These are phyloP conservation scores for Daboia siamensis DNA, from an alignment of 2,113 vertebrate genomes.

Conservation along the genomic window DNA sequence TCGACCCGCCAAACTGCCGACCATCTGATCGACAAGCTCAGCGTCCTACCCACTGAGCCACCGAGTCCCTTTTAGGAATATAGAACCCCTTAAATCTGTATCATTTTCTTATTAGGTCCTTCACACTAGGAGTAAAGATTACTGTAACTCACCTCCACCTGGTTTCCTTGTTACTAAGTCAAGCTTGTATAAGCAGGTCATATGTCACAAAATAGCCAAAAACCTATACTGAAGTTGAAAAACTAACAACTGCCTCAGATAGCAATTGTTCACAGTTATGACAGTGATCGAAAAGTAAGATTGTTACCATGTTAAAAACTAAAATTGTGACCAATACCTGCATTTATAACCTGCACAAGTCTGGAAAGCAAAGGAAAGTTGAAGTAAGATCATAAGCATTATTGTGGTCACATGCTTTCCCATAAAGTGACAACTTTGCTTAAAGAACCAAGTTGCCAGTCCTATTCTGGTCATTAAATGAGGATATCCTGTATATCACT, in stretches of 20 bases:
- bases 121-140: neutral
- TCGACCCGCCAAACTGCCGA: too few species aligned
- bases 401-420: neutral
- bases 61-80: too few species aligned
- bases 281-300: neutral
- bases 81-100: neutral
- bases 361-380: neutral
- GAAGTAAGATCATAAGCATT: neutral
- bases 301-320: neutral
- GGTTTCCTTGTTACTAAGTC: neutral
- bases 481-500: neutral
- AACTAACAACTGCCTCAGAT: neutral
- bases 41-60: too few species aligned
- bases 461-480: neutral
- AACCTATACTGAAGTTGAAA: neutral
- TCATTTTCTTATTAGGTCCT: neutral
- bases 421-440: neutral
- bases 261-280: neutral
- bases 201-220: neutral
- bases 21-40: too few species aligned
- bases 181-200: neutral
- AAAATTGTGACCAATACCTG: neutral
- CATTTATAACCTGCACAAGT: neutral
- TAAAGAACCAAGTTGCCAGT: neutral
- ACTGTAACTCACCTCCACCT: neutral